These are phyloP conservation scores for Chirona hameri DNA, from an alignment of 2,888 invertebrate genomes.

Conservation along the genomic window DNA sequence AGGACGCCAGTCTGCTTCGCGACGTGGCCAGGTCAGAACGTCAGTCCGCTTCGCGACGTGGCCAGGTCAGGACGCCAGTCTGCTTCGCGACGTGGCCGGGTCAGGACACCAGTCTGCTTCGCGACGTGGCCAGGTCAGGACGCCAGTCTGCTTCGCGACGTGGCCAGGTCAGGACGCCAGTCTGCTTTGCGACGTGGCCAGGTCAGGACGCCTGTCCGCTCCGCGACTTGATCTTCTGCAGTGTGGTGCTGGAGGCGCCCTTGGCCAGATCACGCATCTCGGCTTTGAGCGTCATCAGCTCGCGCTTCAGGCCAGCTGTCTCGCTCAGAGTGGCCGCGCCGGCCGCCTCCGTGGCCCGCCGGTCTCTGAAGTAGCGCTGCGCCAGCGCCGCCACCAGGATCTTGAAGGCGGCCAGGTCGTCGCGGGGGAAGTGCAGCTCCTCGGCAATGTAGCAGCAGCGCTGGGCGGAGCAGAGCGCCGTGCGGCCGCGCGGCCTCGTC, in stretches of 20 bases:
- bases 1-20: no score
- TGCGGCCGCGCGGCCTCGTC: constrained; percentile 43
- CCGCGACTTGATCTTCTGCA: constrained; percentile 5
- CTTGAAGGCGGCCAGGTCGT: constrained; percentile 52
- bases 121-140: not conserved
- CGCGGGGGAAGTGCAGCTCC: constrained; percentile 37
- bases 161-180: not conserved
- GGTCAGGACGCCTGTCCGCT: not conserved
- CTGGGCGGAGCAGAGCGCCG: constrained; percentile 52
- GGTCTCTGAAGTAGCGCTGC: constrained; percentile 58
- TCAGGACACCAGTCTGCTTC: not conserved
- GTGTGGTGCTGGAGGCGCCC: not conserved
- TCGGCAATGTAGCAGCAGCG: constrained; percentile 51
- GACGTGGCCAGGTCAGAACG: no score
- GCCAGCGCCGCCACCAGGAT: constrained; percentile 58
- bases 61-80: no score
- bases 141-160: not conserved
- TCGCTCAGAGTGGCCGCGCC: constrained; percentile 39
- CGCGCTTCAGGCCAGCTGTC: not conserved
- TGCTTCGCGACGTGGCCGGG: not conserved
- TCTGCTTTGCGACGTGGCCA: no score
- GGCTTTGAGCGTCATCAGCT: not conserved
- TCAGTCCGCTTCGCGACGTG: no score
- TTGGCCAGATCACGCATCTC: not conserved
- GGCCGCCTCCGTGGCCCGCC: constrained; percentile 37